Base-by-base conservation (phyloP, 2,888 invertebrate genomes). In the Melanotus villosus region DNA sequence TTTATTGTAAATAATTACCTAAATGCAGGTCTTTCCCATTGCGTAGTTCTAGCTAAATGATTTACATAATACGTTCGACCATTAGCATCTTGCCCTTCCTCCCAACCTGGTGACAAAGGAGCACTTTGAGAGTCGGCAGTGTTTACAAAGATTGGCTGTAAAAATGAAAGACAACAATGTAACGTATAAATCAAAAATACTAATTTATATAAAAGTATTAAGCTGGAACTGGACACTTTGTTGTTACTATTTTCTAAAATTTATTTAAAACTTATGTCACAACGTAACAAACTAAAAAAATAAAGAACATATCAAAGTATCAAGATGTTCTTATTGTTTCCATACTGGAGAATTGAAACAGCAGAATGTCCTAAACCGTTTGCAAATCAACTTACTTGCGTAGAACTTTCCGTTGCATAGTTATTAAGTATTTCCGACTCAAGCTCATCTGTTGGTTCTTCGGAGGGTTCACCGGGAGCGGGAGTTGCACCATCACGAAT, bases 1-100 rank as follows among this genome's bases (percentile, higher is more conserved):
- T 41, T 41, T 41, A 16, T 21, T 36, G 1, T 16, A 12, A 58
- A 67, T 63, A 85, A 89, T 87, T 82, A 93, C 93, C 87, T 88
- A 76, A 90, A 86, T 23, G 92, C 91, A 58, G 99, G 99, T 78
- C 97, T 87, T 84, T 97, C 96, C 98, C 99, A 99, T 84, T 98
- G 98, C 67, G 98, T 99, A 70, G 94, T 94, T 78, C 97, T 89
- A 45, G 95, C 95, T 78, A 93, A 90, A 85, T 99, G 99, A 88
- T 99, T 98, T 45, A 99, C 97, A 85, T 96, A 99, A 85, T 98
- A 99, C 0, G 95, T 97, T 79, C 99, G 88, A 3, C 99, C 99
- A 87, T 98, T 99, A 3, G 96, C 97, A 86, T 99, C 99, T 85
- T 95, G 95, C 68, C 98, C 87, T 86, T 98, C 98, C 86, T 99